Evolutionary conservation across 2,888 invertebrate species (phyloP).

Genomic region (Actias luna): DNA sequence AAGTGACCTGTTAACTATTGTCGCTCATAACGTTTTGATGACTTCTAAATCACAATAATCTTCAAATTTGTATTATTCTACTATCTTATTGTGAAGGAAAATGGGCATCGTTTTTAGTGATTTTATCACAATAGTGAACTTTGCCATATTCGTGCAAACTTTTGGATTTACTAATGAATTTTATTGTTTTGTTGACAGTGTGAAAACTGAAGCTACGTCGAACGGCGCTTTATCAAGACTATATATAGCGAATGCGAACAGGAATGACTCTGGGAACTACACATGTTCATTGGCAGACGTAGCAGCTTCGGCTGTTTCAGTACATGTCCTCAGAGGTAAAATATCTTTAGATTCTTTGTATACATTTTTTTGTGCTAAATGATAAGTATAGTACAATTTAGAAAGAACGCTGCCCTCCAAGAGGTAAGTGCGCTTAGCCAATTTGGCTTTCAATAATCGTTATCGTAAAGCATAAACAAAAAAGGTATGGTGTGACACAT

Average conservation of each 20-base stretch:
- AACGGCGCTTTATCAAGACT: constrained; percentile 88
- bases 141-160: not conserved
- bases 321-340: constrained; percentile 90
- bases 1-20: too few species aligned
- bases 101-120: too few species aligned
- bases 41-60: too few species aligned
- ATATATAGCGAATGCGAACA: constrained; percentile 90
- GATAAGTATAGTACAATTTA: too few species aligned
- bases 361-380: not conserved
- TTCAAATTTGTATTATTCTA: too few species aligned
- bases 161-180: not conserved
- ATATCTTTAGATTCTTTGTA: not conserved
- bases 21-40: too few species aligned
- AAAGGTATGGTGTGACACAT: too few species aligned
- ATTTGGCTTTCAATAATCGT: too few species aligned
- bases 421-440: too few species aligned
- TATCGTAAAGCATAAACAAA: too few species aligned
- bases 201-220: constrained; percentile 88
- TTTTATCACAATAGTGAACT: not conserved
- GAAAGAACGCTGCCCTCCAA: too few species aligned
- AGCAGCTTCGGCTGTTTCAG: constrained; percentile 86
- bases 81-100: too few species aligned
- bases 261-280: constrained; percentile 90
- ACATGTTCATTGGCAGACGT: constrained; percentile 88
- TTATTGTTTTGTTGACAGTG: constrained; percentile 71